Base-by-base conservation (phyloP, 1,140 invertebrate species). In the Solenopsis invicta region DNA sequence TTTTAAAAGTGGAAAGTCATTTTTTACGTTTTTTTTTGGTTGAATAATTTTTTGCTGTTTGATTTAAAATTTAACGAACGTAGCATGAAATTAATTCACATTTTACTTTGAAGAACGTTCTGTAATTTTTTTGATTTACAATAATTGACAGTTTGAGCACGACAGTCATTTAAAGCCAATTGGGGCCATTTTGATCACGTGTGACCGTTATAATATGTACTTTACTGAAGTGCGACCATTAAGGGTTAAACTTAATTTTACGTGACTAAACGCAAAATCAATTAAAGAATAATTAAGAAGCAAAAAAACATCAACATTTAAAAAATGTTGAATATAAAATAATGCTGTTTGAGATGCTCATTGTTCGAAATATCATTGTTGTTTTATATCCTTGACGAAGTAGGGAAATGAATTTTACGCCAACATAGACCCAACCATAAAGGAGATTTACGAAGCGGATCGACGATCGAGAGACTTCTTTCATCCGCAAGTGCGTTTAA, bases 401-500 rank as follows among this genome's bases (percentile, higher is more conserved):
- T 77, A 52, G 21, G 50, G 64, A n/a, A 59, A 76, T 52, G 16
- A 21, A 64, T 8, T 21, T 52, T 29, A 18, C 13, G 13, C 18
- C 13, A 81, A 9, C 4, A 10, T 10, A 24, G 48, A 21, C 5
- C 34, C 34, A 13, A 52, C 41, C 24, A 2, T 29, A 34, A 54
- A 81, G 18, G 41, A 41, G 21, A 8, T 69, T 21, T 48, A 41
- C 37, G 54, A 34, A 45, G 41, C 37, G 37, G 24, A 56, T 85
- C 41, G 45, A 54, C 88, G 75, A 90, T 89, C 59, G 72, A 89
- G 50, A 29, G 37, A 21, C 59, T 78, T 48, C 52, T 85, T 87
- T 45, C 37, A 75, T 37, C 62, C 74, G 54, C 75, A 80, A 87
- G 87, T 54, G n/a, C 69, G 77, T 76, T 41, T 90, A 91, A 91